Evolutionary conservation across 2,797 vertebrate genomes (phyloP).

Genomic region (Eulemur albifrons): DNA sequence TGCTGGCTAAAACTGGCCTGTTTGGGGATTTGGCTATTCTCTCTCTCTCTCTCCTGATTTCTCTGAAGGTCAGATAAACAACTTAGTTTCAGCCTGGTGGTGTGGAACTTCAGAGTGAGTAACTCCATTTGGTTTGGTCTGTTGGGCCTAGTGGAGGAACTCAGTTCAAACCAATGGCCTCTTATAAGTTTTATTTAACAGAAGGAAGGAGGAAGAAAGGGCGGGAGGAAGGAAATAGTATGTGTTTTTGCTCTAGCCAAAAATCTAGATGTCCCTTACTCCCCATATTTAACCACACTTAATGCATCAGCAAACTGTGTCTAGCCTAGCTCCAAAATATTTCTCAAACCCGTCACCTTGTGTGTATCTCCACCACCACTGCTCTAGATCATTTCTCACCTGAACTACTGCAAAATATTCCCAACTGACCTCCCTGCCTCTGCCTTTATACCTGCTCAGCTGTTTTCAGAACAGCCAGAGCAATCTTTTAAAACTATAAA

Average conservation of each 20-base stretch:
- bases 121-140: not conserved
- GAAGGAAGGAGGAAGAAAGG: not conserved
- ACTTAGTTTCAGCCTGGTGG: not conserved
- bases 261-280: not conserved
- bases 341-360: not conserved
- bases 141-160: not conserved
- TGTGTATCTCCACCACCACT: not conserved
- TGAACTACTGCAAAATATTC: not conserved
- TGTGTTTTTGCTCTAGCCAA: not conserved
- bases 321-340: not conserved
- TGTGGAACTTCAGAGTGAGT: not conserved
- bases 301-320: not conserved
- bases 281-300: not conserved
- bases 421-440: not conserved
- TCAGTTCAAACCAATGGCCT: not conserved
- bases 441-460: not conserved
- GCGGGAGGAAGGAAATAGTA: not conserved
- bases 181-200: not conserved
- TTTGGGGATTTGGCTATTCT: not conserved
- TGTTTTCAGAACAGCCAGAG: slow-evolving; percentile 11
- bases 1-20: not conserved
- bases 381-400: not conserved
- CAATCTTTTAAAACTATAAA: not conserved
- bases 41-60: too few species aligned
- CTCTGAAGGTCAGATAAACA: not conserved